Base-by-base conservation (phyloP, 2,888 invertebrate genomes). In the Cryptophagus acutangulus region DNA sequence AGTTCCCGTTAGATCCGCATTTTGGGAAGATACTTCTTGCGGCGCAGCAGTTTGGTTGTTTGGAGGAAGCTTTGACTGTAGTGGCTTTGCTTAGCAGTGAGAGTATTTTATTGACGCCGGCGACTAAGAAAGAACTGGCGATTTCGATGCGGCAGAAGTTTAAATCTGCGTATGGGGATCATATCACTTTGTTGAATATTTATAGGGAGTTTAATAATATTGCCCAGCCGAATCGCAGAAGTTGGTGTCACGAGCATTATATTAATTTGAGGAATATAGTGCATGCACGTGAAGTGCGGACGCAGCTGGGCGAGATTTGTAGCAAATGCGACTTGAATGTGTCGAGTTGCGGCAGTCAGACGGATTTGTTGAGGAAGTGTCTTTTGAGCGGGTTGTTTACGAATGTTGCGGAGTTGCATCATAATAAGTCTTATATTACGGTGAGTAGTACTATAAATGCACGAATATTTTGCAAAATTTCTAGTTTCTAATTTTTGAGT, bases 1-100 rank as follows among this genome's bases (percentile, higher is more conserved):
- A 80, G 9, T 94, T 94, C 67, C 97, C 97, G 0, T 74, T 97
- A 24, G 94, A 96, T 66, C 96, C 97, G 0, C 79, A 84, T 51
- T 85, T 86, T 65, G 80, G 90, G 2, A 91, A 87, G 72, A 77
- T 87, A 4, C 29, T 54, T 5, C 18, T 54, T 1, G 75, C 82
- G 8, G 87, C 94, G 0, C 77, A 81, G 9, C 80, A 84, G 43
- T 84, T 80, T 55, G 80, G 80, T 13, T 89, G 89, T 61, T 71
- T 87, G 57, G 84, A 86, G 52, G 88, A 87, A 74, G 80, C 88
- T 33, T 67, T 96, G 39, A 90, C 85, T 50, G 79, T 96, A 45
- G 82, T 97, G 17, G 83, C 96, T 0, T 70, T 93, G 33, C 70
- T 97, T 40, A 92, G 94, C 3, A 85, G 88, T 42, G 96, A 97